Base-by-base conservation (phyloP, 2,888 invertebrate species). In the Shargacucullia verbasci region DNA sequence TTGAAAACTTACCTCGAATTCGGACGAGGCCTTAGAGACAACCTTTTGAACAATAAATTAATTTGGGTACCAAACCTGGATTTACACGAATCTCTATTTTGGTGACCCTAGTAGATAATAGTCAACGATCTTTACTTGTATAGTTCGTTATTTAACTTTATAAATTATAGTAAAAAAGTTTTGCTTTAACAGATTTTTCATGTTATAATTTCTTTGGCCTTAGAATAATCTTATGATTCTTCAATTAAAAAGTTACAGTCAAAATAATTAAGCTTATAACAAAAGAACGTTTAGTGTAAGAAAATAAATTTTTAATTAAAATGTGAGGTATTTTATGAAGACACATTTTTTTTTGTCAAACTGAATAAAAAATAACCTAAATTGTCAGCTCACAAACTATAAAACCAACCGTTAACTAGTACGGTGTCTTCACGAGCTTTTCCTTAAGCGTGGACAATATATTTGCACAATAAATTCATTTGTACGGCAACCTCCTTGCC, bases 41-140 rank as follows among this genome's bases (percentile, higher is more conserved):
- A 78, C 80, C 84, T 80, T 81, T 82, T 79, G 68, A 70, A 79
- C 82, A 80, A 87, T 90, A 89, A 89, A 90, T 89, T 88, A 80
- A 90, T 89, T 89, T 84, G 41, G 63, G 59, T 70, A 73, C 76
- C 82, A 39, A 76, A 78, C 80, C 56, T 59, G 50, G 58, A 48
- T 64, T 34, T 59, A 59, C 59, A 60, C 57, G 50, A 61, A 70
- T 67, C 64, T 53, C 39, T 59, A 53, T 73, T 61, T 63, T 49
- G 65, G 37, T 57, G 43, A 55, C 43, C 53, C 58, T 59, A 68
- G 59, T 67, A 53, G 14, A 33, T 61, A 59, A 44, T 13, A 67
- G 31, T 47, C 20, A 40, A 8, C 34, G 0, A 31, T 47, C 14
- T 54, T 55, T 59, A 39, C 8, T 33, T n/a, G n/a, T n/a, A n/a